Percentiles rank a stretch among this genome's conserved stretches.
phyloP scores from a whole-genome alignment of 2,113 vertebrate species.

The Myrmecobius fasciatus region DNA sequence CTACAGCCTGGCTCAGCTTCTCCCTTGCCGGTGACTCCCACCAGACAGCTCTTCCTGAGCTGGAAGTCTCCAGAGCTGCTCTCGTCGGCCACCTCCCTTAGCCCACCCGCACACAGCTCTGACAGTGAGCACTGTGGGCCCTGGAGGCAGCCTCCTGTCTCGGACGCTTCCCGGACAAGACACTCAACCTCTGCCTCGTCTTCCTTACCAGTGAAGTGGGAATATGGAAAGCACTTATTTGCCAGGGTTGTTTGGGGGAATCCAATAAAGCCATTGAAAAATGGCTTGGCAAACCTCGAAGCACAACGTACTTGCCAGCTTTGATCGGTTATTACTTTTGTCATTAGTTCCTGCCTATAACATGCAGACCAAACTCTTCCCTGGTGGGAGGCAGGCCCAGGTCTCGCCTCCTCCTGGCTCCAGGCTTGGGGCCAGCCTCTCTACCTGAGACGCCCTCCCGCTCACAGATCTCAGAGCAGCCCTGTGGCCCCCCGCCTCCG shows the following conservation, averaged over 20 bases:
- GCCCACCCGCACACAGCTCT: background rate
- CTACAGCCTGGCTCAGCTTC: too few relatives aligned
- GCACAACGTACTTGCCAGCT: accelerated
- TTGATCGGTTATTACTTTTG: background rate
- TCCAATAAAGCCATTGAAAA: background rate
- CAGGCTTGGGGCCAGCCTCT: background rate
- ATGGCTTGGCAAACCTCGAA: background rate
- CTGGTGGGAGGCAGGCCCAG: background rate
- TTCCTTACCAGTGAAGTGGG: background rate
- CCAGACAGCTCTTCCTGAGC: background rate
- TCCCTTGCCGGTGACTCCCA: background rate
- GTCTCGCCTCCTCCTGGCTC: background rate
- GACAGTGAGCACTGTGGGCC: background rate
- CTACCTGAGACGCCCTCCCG: background rate
- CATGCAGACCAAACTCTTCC: background rate
- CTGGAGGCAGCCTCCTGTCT: background rate
- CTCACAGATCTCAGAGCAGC: background rate
- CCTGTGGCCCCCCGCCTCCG: too few relatives aligned
- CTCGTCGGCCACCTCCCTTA: background rate
- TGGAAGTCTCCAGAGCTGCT: background rate
- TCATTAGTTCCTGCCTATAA: background rate
- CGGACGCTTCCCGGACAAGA: background rate
- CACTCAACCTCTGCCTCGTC: background rate
- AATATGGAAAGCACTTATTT: background rate
- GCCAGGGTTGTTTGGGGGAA: background rate